Base-by-base conservation (phyloP, 2,888 invertebrate genomes). In the Tineola bisselliella region DNA sequence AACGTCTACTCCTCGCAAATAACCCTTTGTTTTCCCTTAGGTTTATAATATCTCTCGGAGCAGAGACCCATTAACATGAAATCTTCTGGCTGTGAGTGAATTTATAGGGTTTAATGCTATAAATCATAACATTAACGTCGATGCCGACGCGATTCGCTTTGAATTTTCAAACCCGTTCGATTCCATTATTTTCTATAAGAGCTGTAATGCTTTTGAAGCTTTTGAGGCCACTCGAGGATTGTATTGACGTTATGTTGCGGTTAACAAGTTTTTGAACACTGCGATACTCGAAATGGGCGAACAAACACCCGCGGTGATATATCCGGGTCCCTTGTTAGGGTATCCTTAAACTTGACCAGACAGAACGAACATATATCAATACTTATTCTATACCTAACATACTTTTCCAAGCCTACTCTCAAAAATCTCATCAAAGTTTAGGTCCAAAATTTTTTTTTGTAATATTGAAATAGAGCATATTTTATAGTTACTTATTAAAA, bases 101-200 rank as follows among this genome's bases (percentile, higher is more conserved):
- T 62, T 61, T 52, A 58, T 33, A 58, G 33, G 33, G 8, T 58
- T 33, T 58, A 33, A 58, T 33, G 58, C 31, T 44, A 62, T 62
- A 60, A 62, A 62, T 62, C 60, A 62, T 56, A 60, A 56, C 33
- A 60, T 62, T 62, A 62, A 30, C 54, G 60, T 58, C 33, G 30
- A 60, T 60, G 52, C 59, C 13, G 30, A 59, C 48, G 62, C 64
- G 63, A 64, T 64, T 64, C 67, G 69, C 68, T 72, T 71, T 68
- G 69, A 68, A 76, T 54, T 54, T 48, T 48, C 48, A 13, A 48
- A 13, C 10, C 38, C 38, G 38, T n/a, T 38, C 38, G 11, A 38
- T 38, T 38, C 38, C 38, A 38, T 38, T 38, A 38, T 38, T 38
- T 12, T 38, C 38, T 25, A 2, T 2, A 25, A 25, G 25, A 25